Base-by-base conservation (phyloP, 2,888 invertebrate genomes). In the Nomada fabriciana region DNA sequence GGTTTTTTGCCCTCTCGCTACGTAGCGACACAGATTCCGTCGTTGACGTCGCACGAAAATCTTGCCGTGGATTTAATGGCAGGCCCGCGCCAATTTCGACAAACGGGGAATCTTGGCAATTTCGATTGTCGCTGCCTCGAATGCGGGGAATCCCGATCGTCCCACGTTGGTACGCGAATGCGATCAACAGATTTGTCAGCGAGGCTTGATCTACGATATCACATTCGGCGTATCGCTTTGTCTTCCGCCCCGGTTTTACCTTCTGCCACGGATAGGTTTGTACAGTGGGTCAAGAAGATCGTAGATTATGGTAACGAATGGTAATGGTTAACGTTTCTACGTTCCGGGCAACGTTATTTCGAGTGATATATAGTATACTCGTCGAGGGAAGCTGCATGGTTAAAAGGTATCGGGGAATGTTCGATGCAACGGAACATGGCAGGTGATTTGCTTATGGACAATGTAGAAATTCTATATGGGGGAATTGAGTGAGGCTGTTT, bases 41-140 rank as follows among this genome's bases (percentile, higher is more conserved):
- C 25, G 64, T 65, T 43, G 76, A 64, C 47, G 67, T 61, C 42
- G 64, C 76, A 59, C 36, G 42, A 65, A 55, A 73, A 77, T 70
- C 76, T 65, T 68, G n/a, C 61, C 9, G 57, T n/a, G 74, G 68
- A 82, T 60, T 75, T 82, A 85, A 77, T 64, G 72, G 72, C 73
- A 71, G 69, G 78, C 77, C 59, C 79, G 75, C 65, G 76, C 78
- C 81, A 83, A 88, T 87, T 86, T 85, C 82, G 83, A 81, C 86
- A 85, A 88, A 87, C 84, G 88, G 50, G 70, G 88, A 91, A 91
- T 90, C 87, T 84, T 75, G 84, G 86, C 88, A 89, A 91, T 91
- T 90, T 90, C 88, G 88, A 91, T 91, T 91, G 90, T 87, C 85
- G 82, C 83, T 83, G 77, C 20, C 47, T 25, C 78, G 77, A 85